Base-by-base conservation (phyloP, 2,888 invertebrate species). In the Tenthredo scrophulariae region DNA sequence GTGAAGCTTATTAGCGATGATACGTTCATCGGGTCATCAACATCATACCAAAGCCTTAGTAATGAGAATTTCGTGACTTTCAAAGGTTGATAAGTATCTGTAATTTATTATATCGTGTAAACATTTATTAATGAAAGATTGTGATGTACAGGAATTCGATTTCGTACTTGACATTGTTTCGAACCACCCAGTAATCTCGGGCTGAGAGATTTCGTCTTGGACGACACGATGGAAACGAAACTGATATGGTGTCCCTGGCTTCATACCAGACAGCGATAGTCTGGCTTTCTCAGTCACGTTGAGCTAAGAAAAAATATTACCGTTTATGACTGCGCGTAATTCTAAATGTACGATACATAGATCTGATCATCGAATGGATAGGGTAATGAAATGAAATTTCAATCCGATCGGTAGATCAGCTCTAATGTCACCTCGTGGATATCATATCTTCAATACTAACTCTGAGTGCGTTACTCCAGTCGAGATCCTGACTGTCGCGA, bases 1-100 rank as follows among this genome's bases (percentile, higher is more conserved):
- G 89, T 91, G 93, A 95, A 95, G 85, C 90, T 89, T 62, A 95
- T 89, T 72, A 92, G 89, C 0, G 94, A 94, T 22, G 90, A 91
- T 50, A 94, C 88, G 2, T 85, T 29, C 40, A 40, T 54, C 1
- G 46, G 80, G 58, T 89, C 89, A 22, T 88, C 87, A 29, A 90
- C 86, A 22, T 90, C 89, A 4, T 89, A 74, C 22, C 89, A 84
- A 54, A 93, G 92, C 46, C 90, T 86, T 0, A 89, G 75, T 7
- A 94, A 54, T 15, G 90, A 90, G 22, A 95, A 90, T 29, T 92
- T 88, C 3, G 89, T 88, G 29, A 95, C 93, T 86, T 91, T 90
- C 67, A 91, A 88, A 0, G 95, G 94, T 15, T 88, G 91, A 85
- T 93, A 94, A 85, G 92, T 90, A 5, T 89, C 91, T 87, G 90